Evolutionary conservation across 2,113 vertebrate genomes (phyloP), one percentile per base, ranked within the genome.

Genomic region (Setophaga kirtlandii): DNA sequence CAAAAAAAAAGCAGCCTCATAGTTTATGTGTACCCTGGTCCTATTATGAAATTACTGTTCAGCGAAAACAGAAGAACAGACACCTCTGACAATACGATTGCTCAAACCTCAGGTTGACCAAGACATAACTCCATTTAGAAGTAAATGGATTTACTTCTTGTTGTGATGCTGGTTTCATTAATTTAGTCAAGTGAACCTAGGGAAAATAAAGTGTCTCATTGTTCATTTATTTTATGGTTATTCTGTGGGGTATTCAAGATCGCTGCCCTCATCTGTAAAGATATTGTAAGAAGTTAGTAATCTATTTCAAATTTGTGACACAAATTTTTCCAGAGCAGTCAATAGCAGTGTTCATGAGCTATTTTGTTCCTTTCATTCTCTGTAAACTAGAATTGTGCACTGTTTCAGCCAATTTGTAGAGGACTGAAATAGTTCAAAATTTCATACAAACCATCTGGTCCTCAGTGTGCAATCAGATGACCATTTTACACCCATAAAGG

Each of bases 131-230:
- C 96, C 58, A 94, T 94, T 96, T 96, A 95, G 89, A 90, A 96
- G 58, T 78, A 96, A 97, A 96, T 86, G n/a, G 70, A 89, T 96
- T 97, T 96, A 70, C 82, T 95, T 92, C 83, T 86, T 69, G 35
- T 79, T 96, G 71, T 96, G 90, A 91, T 71, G 89, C 52, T 93
- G 46, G 59, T 94, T 97, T 96, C 85, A 96, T 95, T 98, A 96
- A 97, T 95, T 97, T 94, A 96, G 83, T 94, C 89, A 97, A 95
- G 79, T 62, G 80, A 22, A 94, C 25, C 41, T 39, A 95, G 47
- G 64, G 81, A 96, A 95, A 97, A 97, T 35, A 37, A 79, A 95
- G 71, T 59, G 23, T 76, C 49, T 91, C 30, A n/a, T 18, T 47
- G 27, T 89, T 96, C 60, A 82, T 91, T 87, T 89, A 92, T 78